A percentile compares a stretch with the other conserved stretches of the same genome.
phyloP scores from a whole-genome alignment of 2,797 vertebrate species.

The Danio kyathit region DNA sequence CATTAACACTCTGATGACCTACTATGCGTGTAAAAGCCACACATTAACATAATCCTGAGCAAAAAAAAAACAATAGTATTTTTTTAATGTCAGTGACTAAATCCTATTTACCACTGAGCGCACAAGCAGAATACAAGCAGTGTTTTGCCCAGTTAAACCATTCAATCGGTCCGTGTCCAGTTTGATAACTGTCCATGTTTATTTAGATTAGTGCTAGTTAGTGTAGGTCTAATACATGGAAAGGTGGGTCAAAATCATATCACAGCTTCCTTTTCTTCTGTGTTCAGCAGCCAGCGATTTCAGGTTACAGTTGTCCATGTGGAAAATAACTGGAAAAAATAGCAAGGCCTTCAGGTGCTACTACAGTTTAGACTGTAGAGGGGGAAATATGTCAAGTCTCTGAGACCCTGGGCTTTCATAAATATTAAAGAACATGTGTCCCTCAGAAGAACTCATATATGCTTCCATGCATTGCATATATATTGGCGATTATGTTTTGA shows the following conservation, averaged over 20 bases:
- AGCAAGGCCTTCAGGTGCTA: slow-evolving; percentile 29
- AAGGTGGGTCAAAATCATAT: not conserved
- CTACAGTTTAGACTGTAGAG: slow-evolving; percentile 20
- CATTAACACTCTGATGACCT: too few relatives aligned
- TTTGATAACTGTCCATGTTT: slow-evolving; percentile 42
- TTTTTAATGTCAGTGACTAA: slow-evolving; percentile 16
- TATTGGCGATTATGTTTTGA: slow-evolving; percentile 8
- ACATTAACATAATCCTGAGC: not conserved
- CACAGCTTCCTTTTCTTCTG: slow-evolving; percentile 23
- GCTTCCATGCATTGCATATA: slow-evolving; percentile 25
- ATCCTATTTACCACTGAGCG: slow-evolving; percentile 36
- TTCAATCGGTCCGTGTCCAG: slow-evolving; percentile 8
- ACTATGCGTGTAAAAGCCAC: slow-evolving; percentile 1
- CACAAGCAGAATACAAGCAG: slow-evolving; percentile 21
- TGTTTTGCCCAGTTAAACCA: slow-evolving; percentile 29
- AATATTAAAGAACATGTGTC: slow-evolving; percentile 57
- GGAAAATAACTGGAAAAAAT: slow-evolving; percentile 44
- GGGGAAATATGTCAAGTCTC: slow-evolving; percentile 35
- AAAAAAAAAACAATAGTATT: not conserved
- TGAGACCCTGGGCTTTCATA: slow-evolving; percentile 38
- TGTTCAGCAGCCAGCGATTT: slow-evolving; percentile 18
- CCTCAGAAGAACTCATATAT: slow-evolving; percentile 17
- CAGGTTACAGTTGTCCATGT: slow-evolving; percentile 23
- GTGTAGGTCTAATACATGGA: slow-evolving; percentile 6
- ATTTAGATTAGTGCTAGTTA: slow-evolving; percentile 39